Percentiles rank a stretch among this genome's conserved stretches.
Evolutionary conservation across 2,797 vertebrate genomes (phyloP).

Genomic region (Sebastes iracundus): DNA sequence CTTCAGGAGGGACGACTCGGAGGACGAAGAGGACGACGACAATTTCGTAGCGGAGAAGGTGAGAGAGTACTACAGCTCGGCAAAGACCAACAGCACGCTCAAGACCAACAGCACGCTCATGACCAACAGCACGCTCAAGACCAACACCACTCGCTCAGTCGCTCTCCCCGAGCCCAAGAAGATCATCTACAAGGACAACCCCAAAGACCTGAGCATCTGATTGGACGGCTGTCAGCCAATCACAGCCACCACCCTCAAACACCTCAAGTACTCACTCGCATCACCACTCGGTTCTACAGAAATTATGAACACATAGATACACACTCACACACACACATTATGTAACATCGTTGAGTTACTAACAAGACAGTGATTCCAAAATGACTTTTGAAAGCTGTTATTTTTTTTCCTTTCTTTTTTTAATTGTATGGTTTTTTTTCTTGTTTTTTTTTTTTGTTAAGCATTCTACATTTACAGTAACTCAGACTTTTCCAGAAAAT

Average conservation of each 20-base stretch:
- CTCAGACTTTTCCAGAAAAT: constrained; percentile 83
- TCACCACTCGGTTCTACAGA: constrained; percentile 49
- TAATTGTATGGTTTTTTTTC: constrained; percentile 53
- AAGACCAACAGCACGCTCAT: constrained; percentile 72
- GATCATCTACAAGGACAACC: constrained; percentile 89
- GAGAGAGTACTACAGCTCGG: constrained; percentile 81
- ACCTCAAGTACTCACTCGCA: constrained; percentile 65
- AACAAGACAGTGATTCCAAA: constrained; percentile 77
- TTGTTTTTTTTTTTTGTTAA: constrained; percentile 67
- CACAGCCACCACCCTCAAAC: constrained; percentile 48
- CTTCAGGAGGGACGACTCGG: constrained; percentile 81
- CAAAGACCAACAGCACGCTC: constrained; percentile 76
- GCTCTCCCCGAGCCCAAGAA: constrained; percentile 85
- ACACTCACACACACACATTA: constrained; percentile 34
- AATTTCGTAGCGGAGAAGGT: constrained; percentile 72
- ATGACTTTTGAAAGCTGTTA: constrained; percentile 72
- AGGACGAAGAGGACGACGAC: constrained; percentile 86
- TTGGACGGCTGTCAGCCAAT: constrained; percentile 60
- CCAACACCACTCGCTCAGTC: constrained; percentile 69
- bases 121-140: constrained; percentile 69
- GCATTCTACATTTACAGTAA: constrained; percentile 78
- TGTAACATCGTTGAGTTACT: constrained; percentile 73
- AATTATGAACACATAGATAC: constrained; percentile 28
- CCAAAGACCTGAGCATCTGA: constrained; percentile 98
- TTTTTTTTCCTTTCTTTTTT: constrained; percentile 60